Conservation (phyloP, 1,140 invertebrate genomes). For the Doryteuthis pealeii region DNA sequence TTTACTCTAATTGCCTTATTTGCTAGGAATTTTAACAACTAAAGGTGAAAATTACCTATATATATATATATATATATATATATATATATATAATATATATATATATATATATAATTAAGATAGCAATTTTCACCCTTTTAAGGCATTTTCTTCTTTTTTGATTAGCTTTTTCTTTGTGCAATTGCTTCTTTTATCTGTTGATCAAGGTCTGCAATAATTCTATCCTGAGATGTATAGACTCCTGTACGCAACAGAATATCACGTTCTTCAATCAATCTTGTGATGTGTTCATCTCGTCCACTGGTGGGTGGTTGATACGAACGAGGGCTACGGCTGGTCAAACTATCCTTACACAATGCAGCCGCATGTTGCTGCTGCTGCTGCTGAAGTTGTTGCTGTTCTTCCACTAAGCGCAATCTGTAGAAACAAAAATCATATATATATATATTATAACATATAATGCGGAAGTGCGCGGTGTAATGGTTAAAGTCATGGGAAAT, state of each 20-base stretch:
- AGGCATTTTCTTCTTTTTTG: no score
- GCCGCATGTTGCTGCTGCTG: constrained; percentile 17
- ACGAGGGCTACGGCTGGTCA: constrained; percentile 12
- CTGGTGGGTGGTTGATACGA: constrained; percentile 34
- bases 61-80: no score
- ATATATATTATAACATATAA: no score
- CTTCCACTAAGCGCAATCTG: constrained; percentile 49
- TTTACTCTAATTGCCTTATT: no score
- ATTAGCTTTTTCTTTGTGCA: constrained; percentile 35
- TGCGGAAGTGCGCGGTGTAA: no score
- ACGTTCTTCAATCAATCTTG: constrained; percentile 59
- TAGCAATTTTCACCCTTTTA: no score
- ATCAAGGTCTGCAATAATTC: constrained; percentile 60
- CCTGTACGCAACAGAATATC: constrained; percentile 59
- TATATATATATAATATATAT: no score
- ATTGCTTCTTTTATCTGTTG: constrained; percentile 58
- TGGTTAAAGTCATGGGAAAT: no score
- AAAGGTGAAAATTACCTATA: no score
- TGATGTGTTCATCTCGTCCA: constrained; percentile 58
- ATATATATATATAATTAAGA: no score
- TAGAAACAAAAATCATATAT: constrained; percentile 20
- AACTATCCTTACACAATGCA: neutral
- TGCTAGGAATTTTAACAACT: no score
- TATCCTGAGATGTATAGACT: constrained; percentile 59
- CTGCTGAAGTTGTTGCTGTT: constrained; percentile 36